phyloP scores from a whole-genome alignment of 2,113 vertebrate species.

The Xyrauchen texanus region DNA sequence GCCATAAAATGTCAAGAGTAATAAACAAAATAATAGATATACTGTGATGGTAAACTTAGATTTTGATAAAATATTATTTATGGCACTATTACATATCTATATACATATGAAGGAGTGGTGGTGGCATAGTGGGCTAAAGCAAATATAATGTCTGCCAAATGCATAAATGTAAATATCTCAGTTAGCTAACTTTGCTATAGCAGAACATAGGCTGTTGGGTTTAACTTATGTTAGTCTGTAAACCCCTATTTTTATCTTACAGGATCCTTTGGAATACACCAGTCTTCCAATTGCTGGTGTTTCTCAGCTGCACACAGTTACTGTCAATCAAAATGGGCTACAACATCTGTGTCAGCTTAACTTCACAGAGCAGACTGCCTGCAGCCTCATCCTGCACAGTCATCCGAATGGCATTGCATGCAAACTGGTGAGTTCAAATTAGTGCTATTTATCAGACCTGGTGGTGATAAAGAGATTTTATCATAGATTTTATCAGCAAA shows the following conservation, averaged over 20 bases:
- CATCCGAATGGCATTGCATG: slow-evolving; percentile 65
- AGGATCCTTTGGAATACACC: slow-evolving; percentile 83
- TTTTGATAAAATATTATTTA: too few species aligned
- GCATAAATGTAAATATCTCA: too few species aligned
- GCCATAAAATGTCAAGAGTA: too few species aligned
- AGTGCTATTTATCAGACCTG: not conserved
- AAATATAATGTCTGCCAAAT: too few species aligned
- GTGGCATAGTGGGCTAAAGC: too few species aligned
- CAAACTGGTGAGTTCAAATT: slow-evolving; percentile 78
- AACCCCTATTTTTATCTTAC: slow-evolving; percentile 30
- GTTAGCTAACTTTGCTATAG: too few species aligned
- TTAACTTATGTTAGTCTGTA: too few species aligned
- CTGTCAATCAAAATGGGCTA: slow-evolving; percentile 60
- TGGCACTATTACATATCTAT: too few species aligned
- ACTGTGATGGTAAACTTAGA: too few species aligned
- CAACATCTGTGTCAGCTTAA: slow-evolving; percentile 57
- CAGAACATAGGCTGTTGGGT: too few species aligned
- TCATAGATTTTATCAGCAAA: not conserved
- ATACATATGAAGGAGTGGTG: too few species aligned
- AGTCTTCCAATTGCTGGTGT: slow-evolving; percentile 69
- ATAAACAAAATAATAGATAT: too few species aligned
- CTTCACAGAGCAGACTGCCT: slow-evolving; percentile 71
- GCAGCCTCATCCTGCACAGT: slow-evolving; percentile 79
- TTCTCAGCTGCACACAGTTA: slow-evolving; percentile 64
- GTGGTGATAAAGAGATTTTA: not conserved